phyloP scores from a whole-genome alignment of 30 jellyfish, hydroid and myxozoan species.

The Sanderia malayensis region DNA sequence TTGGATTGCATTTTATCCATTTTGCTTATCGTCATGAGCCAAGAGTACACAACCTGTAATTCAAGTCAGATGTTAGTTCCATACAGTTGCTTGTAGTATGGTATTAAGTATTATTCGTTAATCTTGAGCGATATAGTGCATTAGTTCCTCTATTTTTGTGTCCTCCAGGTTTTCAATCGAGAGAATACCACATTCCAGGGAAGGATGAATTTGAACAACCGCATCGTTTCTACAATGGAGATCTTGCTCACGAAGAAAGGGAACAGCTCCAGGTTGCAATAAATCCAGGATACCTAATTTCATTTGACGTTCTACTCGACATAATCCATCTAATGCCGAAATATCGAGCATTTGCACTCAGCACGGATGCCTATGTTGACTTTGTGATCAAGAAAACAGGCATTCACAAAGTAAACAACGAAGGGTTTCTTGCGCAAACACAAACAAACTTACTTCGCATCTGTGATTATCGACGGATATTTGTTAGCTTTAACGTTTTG shows the following conservation, averaged over 20 bases:
- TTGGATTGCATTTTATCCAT: background rate
- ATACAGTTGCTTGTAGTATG: too few relatives aligned
- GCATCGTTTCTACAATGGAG: too few relatives aligned
- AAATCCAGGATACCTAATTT: slow-evolving; percentile 35
- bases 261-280: background rate
- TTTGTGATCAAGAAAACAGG: slow-evolving; percentile 18
- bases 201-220: too few relatives aligned
- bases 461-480: slow-evolving; percentile 19
- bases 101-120: too few relatives aligned
- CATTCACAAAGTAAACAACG: slow-evolving; percentile 14
- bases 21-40: too few relatives aligned
- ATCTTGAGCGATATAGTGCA: too few relatives aligned
- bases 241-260: too few relatives aligned
- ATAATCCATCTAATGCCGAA: slow-evolving; percentile 12
- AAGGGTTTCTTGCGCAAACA: slow-evolving; percentile 9
- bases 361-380: slow-evolving; percentile 42
- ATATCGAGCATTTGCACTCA: slow-evolving; percentile 31
- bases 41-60: too few relatives aligned
- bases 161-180: too few relatives aligned
- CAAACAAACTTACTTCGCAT: slow-evolving; percentile 28
- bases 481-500: slow-evolving; percentile 15
- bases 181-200: too few relatives aligned
- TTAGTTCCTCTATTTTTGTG: too few relatives aligned
- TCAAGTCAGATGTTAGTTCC: too few relatives aligned
- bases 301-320: slow-evolving; percentile 26